Conservation (phyloP, 2,888 invertebrate genomes). For the Panzeria rudis region DNA sequence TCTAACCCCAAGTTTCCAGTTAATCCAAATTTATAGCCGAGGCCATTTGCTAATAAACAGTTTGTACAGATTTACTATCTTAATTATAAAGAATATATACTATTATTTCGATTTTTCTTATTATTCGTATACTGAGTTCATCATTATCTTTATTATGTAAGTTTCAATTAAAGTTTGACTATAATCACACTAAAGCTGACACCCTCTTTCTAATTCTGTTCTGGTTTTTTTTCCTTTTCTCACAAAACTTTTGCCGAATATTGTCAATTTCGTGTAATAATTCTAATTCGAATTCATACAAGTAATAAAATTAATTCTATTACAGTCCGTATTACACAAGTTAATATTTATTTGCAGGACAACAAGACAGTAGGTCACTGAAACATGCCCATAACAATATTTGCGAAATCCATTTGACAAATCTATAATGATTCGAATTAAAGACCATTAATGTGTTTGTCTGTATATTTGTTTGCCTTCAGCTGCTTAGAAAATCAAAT, state of each 20-base stretch:
- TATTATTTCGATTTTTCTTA: not conserved
- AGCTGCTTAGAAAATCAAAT: conserved; percentile 28
- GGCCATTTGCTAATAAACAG: conserved; percentile 49
- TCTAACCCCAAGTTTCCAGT: conserved; percentile 35
- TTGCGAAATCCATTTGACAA: conserved; percentile 59
- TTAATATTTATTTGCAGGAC: not conserved
- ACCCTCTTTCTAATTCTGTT: conserved; percentile 13
- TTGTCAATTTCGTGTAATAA: conserved; percentile 63
- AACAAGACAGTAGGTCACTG: conserved; percentile 1
- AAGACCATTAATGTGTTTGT: conserved; percentile 21
- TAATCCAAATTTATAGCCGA: conserved; percentile 64
- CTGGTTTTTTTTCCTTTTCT: not conserved
- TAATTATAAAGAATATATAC: conserved; percentile 41
- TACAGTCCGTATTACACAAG: conserved; percentile 60
- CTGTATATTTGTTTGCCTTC: conserved; percentile 10
- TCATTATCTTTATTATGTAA: conserved; percentile 40
- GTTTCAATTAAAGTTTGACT: conserved; percentile 51
- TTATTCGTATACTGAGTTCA: not conserved
- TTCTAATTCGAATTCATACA: conserved; percentile 68
- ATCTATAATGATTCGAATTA: conserved; percentile 65
- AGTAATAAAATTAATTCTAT: conserved; percentile 75
- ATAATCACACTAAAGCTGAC: conserved; percentile 2
- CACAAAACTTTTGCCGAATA: conserved; percentile 50
- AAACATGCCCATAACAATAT: conserved; percentile 17
- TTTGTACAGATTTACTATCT: conserved; percentile 59